Conservation (phyloP, 2,113 vertebrate species). For the Nothobranchius kuhntae region DNA sequence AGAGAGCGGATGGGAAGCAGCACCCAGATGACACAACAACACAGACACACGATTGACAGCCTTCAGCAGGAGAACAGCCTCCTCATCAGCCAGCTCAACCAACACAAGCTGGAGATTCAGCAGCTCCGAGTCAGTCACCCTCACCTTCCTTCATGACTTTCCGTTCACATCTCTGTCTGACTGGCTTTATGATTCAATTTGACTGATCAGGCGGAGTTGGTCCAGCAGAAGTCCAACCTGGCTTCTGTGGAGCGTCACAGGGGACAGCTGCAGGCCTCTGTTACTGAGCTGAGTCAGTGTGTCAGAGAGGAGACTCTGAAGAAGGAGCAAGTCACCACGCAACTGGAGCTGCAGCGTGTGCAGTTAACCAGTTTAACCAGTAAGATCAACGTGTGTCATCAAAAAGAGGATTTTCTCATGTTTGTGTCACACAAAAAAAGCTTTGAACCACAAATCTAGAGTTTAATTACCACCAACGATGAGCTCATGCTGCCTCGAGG, state of each 20-base stretch:
- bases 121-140: slow-evolving; percentile 78
- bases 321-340: slow-evolving; percentile 75
- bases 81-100: slow-evolving; percentile 76
- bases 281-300: slow-evolving; percentile 66
- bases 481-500: too few relatives aligned
- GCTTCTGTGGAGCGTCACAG: slow-evolving; percentile 77
- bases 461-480: too few relatives aligned
- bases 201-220: slow-evolving; percentile 67
- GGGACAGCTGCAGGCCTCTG: slow-evolving; percentile 67
- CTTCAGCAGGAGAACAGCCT: slow-evolving; percentile 79
- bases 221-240: slow-evolving; percentile 72
- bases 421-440: neutral
- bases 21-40: slow-evolving; percentile 67
- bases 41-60: slow-evolving; percentile 62
- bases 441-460: neutral
- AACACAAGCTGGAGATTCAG: slow-evolving; percentile 75
- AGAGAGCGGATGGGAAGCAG: slow-evolving; percentile 77
- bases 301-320: slow-evolving; percentile 75
- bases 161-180: neutral
- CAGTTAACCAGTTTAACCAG: slow-evolving; percentile 77
- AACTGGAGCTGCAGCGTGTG: slow-evolving; percentile 67
- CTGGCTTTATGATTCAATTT: slow-evolving; percentile 18
- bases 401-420: neutral
- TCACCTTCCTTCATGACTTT: slow-evolving; percentile 16
- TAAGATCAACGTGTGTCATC: slow-evolving; percentile 53